Conservation (phyloP, 35 echinoderm and acorn worm genomes). For the Hemicentrotus pulcherrimus region DNA sequence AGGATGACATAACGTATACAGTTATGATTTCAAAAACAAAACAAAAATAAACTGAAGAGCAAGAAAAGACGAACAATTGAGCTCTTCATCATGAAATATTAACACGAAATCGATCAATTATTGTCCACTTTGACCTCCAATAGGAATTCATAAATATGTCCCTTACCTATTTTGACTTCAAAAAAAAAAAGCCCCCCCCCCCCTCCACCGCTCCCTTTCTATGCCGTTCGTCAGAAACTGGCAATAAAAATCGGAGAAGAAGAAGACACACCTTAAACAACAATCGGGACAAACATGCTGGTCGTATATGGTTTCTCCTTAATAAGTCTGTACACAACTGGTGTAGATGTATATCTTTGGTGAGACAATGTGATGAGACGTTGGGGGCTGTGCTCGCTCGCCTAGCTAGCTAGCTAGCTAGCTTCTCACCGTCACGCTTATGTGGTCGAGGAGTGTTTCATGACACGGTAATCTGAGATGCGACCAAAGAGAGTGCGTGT, state of each 20-base stretch:
- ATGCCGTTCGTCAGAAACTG: neutral
- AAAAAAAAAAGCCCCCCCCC: no score
- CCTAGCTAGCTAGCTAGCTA: neutral
- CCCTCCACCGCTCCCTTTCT: no score
- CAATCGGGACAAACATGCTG: neutral
- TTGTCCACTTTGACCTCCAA: no score
- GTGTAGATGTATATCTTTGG: neutral
- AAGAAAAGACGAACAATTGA: no score
- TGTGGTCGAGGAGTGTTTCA: slow-evolving; percentile 18
- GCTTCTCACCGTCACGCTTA: neutral
- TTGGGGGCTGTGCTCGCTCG: neutral
- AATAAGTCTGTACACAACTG: slow-evolving; percentile 12
- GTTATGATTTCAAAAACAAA: no score
- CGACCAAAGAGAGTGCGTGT: neutral
- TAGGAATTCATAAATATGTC: no score
- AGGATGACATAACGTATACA: no score
- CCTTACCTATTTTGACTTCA: no score
- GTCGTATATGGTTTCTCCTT: slow-evolving; percentile 3
- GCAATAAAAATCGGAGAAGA: neutral
- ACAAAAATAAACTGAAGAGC: no score
- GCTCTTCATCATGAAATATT: no score
- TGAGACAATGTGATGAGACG: slow-evolving; percentile 8
- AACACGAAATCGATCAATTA: no score
- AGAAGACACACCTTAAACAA: neutral
- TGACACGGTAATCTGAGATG: slow-evolving; percentile 20